Conservation (phyloP, 2,888 invertebrate species). For the Mongoloraphidia duomilia region DNA sequence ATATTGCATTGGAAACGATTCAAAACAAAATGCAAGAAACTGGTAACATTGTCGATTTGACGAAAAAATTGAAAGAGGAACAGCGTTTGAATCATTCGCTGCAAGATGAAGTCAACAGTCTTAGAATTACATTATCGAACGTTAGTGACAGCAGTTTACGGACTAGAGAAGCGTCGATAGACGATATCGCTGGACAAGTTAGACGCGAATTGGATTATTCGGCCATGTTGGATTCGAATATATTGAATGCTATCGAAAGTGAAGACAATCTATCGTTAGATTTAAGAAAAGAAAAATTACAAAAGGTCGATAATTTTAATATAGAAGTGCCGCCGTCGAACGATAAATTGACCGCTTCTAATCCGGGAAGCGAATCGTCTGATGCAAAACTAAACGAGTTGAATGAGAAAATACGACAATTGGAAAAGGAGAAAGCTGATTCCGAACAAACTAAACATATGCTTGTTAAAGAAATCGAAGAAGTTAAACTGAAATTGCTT, state of each 20-base stretch:
- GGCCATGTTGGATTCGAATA: constrained; percentile 41
- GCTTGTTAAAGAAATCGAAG: constrained; percentile 32
- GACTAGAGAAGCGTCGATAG: constrained; percentile 27
- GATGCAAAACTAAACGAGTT: constrained; percentile 12
- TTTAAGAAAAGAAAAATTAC: constrained; percentile 7
- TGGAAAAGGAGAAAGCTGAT: constrained; percentile 11
- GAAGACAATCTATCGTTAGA: background rate
- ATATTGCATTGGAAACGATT: constrained; percentile 35
- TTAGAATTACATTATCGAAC: constrained; percentile 24
- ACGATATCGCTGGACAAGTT: constrained; percentile 39
- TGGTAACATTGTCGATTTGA: constrained; percentile 42
- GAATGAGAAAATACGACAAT: constrained; percentile 24
- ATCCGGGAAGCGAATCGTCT: background rate
- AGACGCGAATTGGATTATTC: constrained; percentile 44
- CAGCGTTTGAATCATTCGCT: constrained; percentile 29
- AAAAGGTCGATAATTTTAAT: constrained; percentile 6
- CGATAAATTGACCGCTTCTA: background rate
- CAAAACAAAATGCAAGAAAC: constrained; percentile 37
- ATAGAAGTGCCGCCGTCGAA: constrained; percentile 2
- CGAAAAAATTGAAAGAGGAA: constrained; percentile 39
- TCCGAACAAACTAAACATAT: constrained; percentile 29
- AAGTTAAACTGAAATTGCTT: constrained; percentile 32
- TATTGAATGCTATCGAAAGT: constrained; percentile 38
- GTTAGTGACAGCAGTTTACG: constrained; percentile 29
- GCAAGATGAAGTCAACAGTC: constrained; percentile 23